phyloP scores from a whole-genome alignment of 2,797 vertebrate genomes.

The Stomatorhinus walkeri region DNA sequence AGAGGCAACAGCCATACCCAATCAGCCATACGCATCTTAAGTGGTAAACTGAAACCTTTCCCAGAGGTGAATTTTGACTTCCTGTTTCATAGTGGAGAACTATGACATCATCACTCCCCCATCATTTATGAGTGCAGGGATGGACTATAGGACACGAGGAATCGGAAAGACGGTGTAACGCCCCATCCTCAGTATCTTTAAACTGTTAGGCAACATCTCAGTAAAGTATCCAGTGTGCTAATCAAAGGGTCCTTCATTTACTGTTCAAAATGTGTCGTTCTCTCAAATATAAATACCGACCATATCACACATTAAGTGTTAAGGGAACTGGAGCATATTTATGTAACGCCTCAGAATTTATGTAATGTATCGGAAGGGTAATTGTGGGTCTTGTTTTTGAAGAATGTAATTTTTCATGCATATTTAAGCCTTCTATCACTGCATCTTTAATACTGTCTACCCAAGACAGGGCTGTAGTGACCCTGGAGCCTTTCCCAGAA shows the following conservation, averaged over 20 bases:
- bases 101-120: background rate
- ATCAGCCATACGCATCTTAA: background rate
- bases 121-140: background rate
- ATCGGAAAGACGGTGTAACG: background rate
- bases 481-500: background rate
- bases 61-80: background rate
- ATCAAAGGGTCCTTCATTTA: background rate
- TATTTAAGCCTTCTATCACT: background rate
- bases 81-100: background rate
- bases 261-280: background rate
- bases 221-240: background rate
- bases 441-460: background rate
- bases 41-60: background rate
- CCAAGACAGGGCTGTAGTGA: background rate
- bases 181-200: background rate
- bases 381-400: background rate
- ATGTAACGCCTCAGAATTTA: background rate
- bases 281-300: background rate
- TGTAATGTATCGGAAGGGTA: background rate
- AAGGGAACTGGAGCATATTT: background rate
- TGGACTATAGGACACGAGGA: background rate
- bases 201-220: background rate
- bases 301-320: conserved; percentile 4
- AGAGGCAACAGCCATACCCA: background rate
- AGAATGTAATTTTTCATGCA: background rate